Conservation (phyloP, 1,140 invertebrate genomes). For the Cyclina sinensis region DNA sequence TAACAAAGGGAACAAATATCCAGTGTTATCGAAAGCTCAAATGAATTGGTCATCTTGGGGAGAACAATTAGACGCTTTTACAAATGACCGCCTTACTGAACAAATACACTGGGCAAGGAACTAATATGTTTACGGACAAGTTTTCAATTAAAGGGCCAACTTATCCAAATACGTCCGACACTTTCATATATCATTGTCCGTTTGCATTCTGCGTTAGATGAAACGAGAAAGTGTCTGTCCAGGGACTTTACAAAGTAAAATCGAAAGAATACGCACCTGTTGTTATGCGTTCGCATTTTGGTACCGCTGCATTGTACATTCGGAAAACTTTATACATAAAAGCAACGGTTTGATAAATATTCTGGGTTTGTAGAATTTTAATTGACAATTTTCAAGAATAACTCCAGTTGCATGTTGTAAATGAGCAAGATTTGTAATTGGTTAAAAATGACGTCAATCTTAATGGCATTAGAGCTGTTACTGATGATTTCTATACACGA, state of each 20-base stretch:
- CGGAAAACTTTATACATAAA: too few relatives aligned
- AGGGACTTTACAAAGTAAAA: background rate
- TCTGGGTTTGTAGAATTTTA: too few relatives aligned
- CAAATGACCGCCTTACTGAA: constrained; percentile 45
- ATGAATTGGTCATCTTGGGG: constrained; percentile 45
- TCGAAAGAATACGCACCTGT: constrained; percentile 6
- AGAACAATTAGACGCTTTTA: constrained; percentile 49
- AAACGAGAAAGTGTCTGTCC: background rate
- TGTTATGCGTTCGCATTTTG: background rate
- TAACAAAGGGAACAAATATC: constrained; percentile 48
- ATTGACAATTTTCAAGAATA: too few relatives aligned
- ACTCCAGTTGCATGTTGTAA: too few relatives aligned
- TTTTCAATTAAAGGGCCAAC: constrained; percentile 57
- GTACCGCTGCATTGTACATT: too few relatives aligned
- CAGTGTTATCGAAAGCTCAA: constrained; percentile 21
- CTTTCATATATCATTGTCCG: constrained; percentile 47
- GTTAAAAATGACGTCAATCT: too few relatives aligned
- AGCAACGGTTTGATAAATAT: too few relatives aligned
- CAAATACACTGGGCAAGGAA: constrained; percentile 37
- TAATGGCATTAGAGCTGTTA: too few relatives aligned
- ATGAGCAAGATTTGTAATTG: too few relatives aligned
- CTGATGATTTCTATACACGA: too few relatives aligned
- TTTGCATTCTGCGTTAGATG: constrained; percentile 9
- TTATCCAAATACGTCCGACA: constrained; percentile 17
- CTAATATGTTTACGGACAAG: constrained; percentile 51